Base-by-base conservation (phyloP, 2,888 invertebrate genomes). In the Tenthredo scrophulariae region DNA sequence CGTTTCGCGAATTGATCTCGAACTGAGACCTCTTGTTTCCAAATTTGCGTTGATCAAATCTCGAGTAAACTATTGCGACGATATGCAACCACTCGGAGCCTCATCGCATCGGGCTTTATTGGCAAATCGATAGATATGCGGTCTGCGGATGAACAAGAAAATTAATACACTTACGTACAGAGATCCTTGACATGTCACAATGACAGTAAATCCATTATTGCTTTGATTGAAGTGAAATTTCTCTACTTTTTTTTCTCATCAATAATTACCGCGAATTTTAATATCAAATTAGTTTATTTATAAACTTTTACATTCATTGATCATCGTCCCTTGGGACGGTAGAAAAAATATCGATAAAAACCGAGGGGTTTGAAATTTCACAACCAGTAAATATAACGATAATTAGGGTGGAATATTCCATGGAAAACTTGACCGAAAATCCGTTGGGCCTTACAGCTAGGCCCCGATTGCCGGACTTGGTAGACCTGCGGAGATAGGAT, bases 351-450 rank as follows among this genome's bases (percentile, higher is more conserved):
- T 26, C 13, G 5, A 22, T 26, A 6, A 72, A 6, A 22, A 22
- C 22, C 40, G 22, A 43, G 13, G 4, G 43, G 26, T 43, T 18
- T 9, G 18, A 26, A 54, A 54, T 77, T 43, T 33, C n/a, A 29
- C n/a, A 29, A 33, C 10, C 18, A 50, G 77, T 50, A 13, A 15
- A 18, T 9, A 18, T 2, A 74, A 15, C 22, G 7, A 26, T 5
- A 15, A 50, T 26, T 1, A 77, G 50, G 77, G 77, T 77, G 37
- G 58, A 37, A 80, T 58, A 29, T 80, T 80, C 62, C 62, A 62
- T 80, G 62, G 62, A 58, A 80, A 80, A n/a, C 62, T 80, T 40
- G 62, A 67, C 79, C 26, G 6, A 15, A 22, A n/a, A 40, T 33
- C 22, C 62, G 80, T 58, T 62, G 80, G 62, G 62, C n/a, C 33